Evolutionary conservation across 64 coral and sea anemone genomes (phyloP).

Genomic region (Anthopleura sola): DNA sequence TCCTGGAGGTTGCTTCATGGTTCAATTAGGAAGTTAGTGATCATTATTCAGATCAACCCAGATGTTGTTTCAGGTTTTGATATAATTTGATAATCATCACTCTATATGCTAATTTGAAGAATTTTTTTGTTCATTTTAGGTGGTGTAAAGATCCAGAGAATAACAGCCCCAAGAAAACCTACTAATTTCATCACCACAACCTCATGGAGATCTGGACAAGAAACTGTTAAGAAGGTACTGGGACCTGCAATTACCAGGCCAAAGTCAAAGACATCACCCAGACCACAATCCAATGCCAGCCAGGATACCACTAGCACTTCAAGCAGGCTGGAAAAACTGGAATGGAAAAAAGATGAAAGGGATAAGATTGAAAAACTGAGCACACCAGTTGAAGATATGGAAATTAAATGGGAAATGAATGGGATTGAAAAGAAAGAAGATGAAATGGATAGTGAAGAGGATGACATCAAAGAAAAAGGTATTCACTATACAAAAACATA

Average conservation of each 20-base stretch:
- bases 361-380: conserved; percentile 1
- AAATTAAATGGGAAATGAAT: neutral
- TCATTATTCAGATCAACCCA: no score
- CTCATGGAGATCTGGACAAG: conserved; percentile 78
- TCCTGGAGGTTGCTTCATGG: no score
- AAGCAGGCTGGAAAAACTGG: conserved; percentile 17
- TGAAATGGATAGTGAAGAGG: conserved; percentile 19
- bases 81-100: neutral
- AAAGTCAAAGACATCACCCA: conserved; percentile 20
- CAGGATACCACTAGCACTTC: conserved; percentile 21
- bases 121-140: conserved; percentile 11
- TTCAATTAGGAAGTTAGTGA: no score
- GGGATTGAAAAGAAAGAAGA: conserved; percentile 3
- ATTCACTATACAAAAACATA: neutral
- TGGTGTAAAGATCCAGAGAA: conserved; percentile 63
- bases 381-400: neutral
- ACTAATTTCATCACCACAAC: conserved; percentile 60
- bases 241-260: conserved; percentile 43
- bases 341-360: conserved; percentile 56
- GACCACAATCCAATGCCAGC: conserved; percentile 51
- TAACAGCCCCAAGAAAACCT: conserved; percentile 60
- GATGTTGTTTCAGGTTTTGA: neutral
- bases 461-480: neutral
- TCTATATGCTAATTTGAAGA: neutral
- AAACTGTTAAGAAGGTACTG: conserved; percentile 81